These are phyloP conservation scores for Catocala fraxini DNA, from an alignment of 2,888 invertebrate species.

Conservation along the genomic window DNA sequence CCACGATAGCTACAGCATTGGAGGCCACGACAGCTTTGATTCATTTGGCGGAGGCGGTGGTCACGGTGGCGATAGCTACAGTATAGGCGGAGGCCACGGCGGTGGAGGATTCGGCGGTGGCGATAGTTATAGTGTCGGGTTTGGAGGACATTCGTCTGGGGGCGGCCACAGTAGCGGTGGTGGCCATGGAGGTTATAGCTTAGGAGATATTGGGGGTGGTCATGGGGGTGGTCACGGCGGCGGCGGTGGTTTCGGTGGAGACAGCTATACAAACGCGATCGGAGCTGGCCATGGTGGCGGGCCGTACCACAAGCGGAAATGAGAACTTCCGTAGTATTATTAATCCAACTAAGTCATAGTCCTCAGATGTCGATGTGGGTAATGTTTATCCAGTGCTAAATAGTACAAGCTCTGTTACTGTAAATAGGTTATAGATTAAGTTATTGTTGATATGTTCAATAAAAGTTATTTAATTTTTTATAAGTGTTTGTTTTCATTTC, in stretches of 20 bases:
- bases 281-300: constrained; percentile 83
- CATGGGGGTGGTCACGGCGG: constrained; percentile 60
- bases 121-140: constrained; percentile 44
- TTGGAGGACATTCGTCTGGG: constrained; percentile 52
- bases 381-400: constrained; percentile 57
- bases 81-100: constrained; percentile 46
- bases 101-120: constrained; percentile 45
- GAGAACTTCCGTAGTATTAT: constrained; percentile 44
- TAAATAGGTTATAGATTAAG: constrained; percentile 74
- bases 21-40: constrained; percentile 35
- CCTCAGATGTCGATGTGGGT: constrained; percentile 42
- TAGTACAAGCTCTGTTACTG: constrained; percentile 67
- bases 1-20: constrained; percentile 43
- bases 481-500: constrained; percentile 20
- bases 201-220: constrained; percentile 56
- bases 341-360: constrained; percentile 80
- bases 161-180: constrained; percentile 44
- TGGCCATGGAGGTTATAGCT: constrained; percentile 45
- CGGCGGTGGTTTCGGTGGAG: constrained; percentile 67
- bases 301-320: constrained; percentile 76
- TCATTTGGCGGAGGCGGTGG: constrained; percentile 41
- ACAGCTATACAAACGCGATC: constrained; percentile 78
- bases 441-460: constrained; percentile 73
- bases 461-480: constrained; percentile 60
- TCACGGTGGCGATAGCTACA: constrained; percentile 46